A percentile compares a stretch with the other conserved stretches of the same genome.
phyloP scores from a whole-genome alignment of 2,113 vertebrate species.

The Ptilorrhoa leucosticta region DNA sequence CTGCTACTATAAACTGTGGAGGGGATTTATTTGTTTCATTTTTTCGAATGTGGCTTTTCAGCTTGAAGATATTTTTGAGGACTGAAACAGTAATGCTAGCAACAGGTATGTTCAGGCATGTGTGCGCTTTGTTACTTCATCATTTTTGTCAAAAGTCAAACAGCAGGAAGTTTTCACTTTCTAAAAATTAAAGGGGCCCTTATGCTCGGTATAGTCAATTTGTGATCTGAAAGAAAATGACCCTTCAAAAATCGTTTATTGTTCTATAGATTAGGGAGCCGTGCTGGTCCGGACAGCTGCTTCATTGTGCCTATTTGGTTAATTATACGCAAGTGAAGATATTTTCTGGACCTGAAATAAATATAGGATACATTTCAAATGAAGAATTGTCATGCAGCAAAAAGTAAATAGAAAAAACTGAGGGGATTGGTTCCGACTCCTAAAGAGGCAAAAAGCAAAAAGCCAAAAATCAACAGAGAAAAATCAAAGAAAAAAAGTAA shows the following conservation, averaged over 20 bases:
- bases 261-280: background rate
- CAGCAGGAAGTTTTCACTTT: background rate
- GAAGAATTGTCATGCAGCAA: background rate
- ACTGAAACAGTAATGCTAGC: background rate
- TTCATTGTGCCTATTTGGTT: background rate
- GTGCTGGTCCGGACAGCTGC: background rate
- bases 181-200: background rate
- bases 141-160: background rate
- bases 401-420: background rate
- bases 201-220: background rate
- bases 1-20: background rate
- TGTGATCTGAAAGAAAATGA: background rate
- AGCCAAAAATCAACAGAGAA: background rate
- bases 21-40: background rate
- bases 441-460: background rate
- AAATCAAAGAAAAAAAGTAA: background rate
- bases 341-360: background rate
- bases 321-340: background rate
- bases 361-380: background rate
- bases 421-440: background rate
- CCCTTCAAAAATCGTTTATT: background rate
- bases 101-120: background rate
- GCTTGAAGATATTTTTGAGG: background rate
- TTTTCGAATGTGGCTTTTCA: background rate
- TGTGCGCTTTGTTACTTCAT: background rate